Evolutionary conservation across 2,888 invertebrate genomes (phyloP).

Genomic region (Chaitophorus viminalis): DNA sequence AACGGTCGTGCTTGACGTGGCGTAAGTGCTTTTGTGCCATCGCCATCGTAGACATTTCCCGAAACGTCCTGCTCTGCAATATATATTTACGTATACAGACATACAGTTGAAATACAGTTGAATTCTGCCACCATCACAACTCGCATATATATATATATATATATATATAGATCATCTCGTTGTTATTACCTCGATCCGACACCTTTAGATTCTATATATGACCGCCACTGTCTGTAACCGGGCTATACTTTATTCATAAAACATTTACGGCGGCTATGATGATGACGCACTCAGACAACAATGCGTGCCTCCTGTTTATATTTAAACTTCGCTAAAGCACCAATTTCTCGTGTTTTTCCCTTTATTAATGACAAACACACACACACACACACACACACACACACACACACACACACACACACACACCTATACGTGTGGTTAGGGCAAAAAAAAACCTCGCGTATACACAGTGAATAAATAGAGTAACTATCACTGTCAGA

Average conservation of each 20-base stretch:
- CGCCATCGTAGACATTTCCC: not conserved
- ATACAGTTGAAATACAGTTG: too few species aligned
- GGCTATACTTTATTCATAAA: not conserved
- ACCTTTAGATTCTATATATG: not conserved
- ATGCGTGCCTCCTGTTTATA: not conserved
- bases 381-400: not conserved
- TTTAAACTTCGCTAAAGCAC: not conserved
- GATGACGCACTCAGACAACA: not conserved
- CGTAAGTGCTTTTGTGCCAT: not conserved
- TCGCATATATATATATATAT: too few species aligned
- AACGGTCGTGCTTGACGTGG: not conserved
- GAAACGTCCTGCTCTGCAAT: not conserved
- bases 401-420: too few species aligned
- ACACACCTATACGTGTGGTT: too few species aligned
- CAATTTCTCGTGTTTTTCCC: not conserved
- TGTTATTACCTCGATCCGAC: not conserved
- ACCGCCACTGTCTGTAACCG: not conserved
- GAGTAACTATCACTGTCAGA: too few species aligned
- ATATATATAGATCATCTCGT: too few species aligned
- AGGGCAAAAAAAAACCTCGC: too few species aligned
- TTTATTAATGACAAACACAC: not conserved
- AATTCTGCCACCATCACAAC: too few species aligned
- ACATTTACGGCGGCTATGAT: not conserved
- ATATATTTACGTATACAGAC: too few species aligned
- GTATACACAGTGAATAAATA: too few species aligned